Conservation (phyloP, 1,140 invertebrate genomes). For the Platyura marginata region DNA sequence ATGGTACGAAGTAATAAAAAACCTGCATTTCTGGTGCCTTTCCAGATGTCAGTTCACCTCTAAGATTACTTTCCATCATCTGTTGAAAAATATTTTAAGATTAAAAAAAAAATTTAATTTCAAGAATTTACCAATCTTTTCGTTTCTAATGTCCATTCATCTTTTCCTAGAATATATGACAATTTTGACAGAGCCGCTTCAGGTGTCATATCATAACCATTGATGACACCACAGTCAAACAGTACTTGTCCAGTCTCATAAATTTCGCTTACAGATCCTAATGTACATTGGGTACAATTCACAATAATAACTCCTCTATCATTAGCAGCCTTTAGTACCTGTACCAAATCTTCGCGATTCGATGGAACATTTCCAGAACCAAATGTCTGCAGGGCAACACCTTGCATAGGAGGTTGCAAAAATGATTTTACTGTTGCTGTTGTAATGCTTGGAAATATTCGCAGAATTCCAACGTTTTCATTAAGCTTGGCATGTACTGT, state of each 20-base stretch:
- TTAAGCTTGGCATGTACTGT: conserved; percentile 59
- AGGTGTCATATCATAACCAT: conserved; percentile 87
- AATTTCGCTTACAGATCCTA: conserved; percentile 49
- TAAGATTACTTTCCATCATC: conserved; percentile 63
- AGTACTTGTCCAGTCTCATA: conserved; percentile 67
- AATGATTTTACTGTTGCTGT: conserved; percentile 58
- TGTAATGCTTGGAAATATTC: conserved; percentile 83
- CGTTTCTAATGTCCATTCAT: conserved; percentile 48
- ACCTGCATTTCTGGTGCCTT: no score
- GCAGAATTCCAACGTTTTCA: conserved; percentile 66
- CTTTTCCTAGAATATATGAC: conserved; percentile 73
- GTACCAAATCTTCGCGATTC: conserved; percentile 62
- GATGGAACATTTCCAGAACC: conserved; percentile 84
- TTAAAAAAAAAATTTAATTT: conserved; percentile 3
- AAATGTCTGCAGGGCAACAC: conserved; percentile 80
- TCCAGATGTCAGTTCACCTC: conserved; percentile 32
- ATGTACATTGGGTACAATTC: conserved; percentile 81
- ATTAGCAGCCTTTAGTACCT: conserved; percentile 51
- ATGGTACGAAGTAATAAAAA: no score
- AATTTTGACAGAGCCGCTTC: conserved; percentile 89
- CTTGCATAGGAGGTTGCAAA: conserved; percentile 65
- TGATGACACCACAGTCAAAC: conserved; percentile 52
- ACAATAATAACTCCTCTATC: conserved; percentile 73
- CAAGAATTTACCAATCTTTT: conserved; percentile 40
- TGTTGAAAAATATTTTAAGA: conserved; percentile 17